Evolutionary conservation across 2,888 invertebrate species (phyloP).

Genomic region (Heliconius sara): DNA sequence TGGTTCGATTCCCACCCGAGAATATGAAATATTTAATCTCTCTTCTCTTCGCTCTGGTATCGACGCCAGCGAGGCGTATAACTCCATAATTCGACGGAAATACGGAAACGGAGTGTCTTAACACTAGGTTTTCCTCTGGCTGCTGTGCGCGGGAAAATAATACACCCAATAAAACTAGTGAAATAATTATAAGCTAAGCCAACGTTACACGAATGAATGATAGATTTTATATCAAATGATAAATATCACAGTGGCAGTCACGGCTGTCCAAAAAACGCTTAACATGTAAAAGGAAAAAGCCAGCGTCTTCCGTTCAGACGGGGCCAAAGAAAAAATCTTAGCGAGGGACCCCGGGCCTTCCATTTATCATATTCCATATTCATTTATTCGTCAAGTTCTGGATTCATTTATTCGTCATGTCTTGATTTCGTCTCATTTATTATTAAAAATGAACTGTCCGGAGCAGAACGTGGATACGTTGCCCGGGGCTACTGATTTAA

Average conservation of each 20-base stretch:
- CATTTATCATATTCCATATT: conserved; percentile 85
- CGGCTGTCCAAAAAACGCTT: conserved; percentile 82
- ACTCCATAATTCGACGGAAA: too few species aligned
- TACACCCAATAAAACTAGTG: background rate
- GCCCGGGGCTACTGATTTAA: conserved; percentile 80
- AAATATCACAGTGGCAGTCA: conserved; percentile 78
- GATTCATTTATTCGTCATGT: conserved; percentile 85
- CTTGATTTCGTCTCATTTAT: conserved; percentile 85
- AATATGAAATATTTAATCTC: too few species aligned
- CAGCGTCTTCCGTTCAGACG: conserved; percentile 83
- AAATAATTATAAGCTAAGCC: conserved; percentile 17
- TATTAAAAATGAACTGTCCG: conserved; percentile 85
- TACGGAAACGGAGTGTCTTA: too few species aligned
- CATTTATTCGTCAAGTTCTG: conserved; percentile 85
- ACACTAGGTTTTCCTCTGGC: too few species aligned
- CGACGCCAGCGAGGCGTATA: too few species aligned
- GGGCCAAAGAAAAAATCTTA: conserved; percentile 82
- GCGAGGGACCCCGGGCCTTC: conserved; percentile 80
- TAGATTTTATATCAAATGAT: conserved; percentile 80
- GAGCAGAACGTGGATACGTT: conserved; percentile 75
- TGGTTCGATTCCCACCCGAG: too few species aligned
- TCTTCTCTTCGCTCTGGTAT: too few species aligned
- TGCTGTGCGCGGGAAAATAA: background rate
- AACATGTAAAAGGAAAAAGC: conserved; percentile 84
- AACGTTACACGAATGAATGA: conserved; percentile 57